phyloP scores from a whole-genome alignment of 2,888 invertebrate genomes.

The Cyclophora punctaria region DNA sequence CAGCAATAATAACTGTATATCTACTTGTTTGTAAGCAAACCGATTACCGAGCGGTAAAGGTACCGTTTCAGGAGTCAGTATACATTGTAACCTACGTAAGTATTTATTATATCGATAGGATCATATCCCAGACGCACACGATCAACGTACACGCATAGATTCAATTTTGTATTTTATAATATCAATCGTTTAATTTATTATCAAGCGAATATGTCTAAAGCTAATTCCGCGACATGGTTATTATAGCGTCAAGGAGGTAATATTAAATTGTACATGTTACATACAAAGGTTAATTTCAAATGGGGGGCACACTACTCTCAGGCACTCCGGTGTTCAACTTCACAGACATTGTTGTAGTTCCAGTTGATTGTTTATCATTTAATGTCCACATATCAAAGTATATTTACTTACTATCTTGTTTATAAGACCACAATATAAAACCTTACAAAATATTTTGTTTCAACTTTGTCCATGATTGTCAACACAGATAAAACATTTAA shows the following conservation, averaged over 20 bases:
- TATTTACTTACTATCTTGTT: background rate
- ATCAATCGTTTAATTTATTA: constrained; percentile 15
- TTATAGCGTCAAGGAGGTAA: constrained; percentile 18
- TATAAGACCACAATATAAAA: background rate
- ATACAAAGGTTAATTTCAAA: constrained; percentile 17
- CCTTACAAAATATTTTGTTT: background rate
- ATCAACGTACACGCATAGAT: constrained; percentile 9
- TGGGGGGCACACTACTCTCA: constrained; percentile 20
- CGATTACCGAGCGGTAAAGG: constrained; percentile 8
- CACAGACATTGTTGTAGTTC: constrained; percentile 10
- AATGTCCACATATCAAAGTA: too few relatives aligned
- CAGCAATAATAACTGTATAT: background rate
- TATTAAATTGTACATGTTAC: constrained; percentile 16
- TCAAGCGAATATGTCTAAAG: constrained; percentile 16
- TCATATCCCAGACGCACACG: constrained; percentile 10
- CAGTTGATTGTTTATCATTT: too few relatives aligned
- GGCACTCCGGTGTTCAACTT: constrained; percentile 6
- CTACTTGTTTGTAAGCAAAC: constrained; percentile 3
- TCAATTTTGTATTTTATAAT: constrained; percentile 14
- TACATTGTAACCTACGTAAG: constrained; percentile 7
- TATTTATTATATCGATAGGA: constrained; percentile 11
- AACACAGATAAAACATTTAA: constrained; percentile 7
- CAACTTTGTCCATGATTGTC: constrained; percentile 27
- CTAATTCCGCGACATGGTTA: constrained; percentile 18
- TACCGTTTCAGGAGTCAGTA: background rate